Base-by-base conservation (phyloP, 2,113 vertebrate genomes). In the Heteronetta atricapilla region DNA sequence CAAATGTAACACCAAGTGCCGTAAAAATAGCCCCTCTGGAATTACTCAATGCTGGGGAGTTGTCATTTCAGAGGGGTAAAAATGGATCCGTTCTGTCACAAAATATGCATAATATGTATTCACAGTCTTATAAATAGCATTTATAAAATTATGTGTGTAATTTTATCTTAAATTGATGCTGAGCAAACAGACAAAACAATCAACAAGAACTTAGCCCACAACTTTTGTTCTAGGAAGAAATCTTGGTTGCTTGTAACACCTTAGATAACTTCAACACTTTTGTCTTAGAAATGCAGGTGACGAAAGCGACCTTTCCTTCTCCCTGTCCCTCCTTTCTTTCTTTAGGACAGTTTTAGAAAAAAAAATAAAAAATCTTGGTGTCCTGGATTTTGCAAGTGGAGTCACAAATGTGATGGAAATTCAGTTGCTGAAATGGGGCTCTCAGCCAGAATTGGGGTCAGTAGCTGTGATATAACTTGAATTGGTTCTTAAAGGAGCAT, bases 41-140 rank as follows among this genome's bases (percentile, higher is more conserved):
- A 94, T 97, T 94, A 96, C 94, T 96, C 83, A 90, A 90, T 94
- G 93, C 93, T 95, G 94, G 88, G 63, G 46, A 94, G 69, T 90
- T 96, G 90, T 92, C 40, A 84, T 94, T 94, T 92, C 81, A 36
- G 15, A 82, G 36, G 42, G 60, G 58, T 93, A 95, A 95, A 96
- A 96, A 93, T 82, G 80, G 81, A 94, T 84, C 74, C 5, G 69
- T 82, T 95, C 95, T 92, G 53, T 88, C 90, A 92, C 77, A 93
- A 76, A 86, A 92, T 86, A 94, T 93, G 80, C 86, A 93, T 92
- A 66, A 93, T 89, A 79, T 84, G 60, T 88, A 90, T 89, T 82
- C 80, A 74, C 53, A 81, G 62, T 72, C 83, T 95, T 96, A 95
- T 84, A 94, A 96, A 97, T 92, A 94, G 66, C 77, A 50, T 84